Percentiles rank a stretch among this genome's conserved stretches.
phyloP scores from a whole-genome alignment of 2,113 vertebrate species.

The Caretta caretta region DNA sequence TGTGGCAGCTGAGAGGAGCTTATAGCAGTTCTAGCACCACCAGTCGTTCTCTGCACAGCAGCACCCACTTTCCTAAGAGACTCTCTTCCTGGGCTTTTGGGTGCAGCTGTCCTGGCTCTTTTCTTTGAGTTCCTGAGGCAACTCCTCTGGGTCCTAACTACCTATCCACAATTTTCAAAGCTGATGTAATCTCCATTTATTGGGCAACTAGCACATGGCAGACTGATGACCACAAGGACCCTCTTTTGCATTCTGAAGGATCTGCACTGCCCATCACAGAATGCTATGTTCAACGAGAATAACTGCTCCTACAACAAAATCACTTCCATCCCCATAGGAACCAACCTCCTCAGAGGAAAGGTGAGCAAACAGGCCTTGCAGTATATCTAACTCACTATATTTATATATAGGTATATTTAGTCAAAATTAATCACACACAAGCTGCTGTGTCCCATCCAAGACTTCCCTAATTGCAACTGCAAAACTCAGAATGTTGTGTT shows the following conservation, averaged over 20 bases:
- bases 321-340: background rate
- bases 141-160: background rate
- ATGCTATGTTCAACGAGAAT: background rate
- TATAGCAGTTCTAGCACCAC: background rate
- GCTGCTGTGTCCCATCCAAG: conserved; percentile 41
- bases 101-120: background rate
- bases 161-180: background rate
- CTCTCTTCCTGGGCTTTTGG: no score
- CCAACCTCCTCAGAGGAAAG: background rate
- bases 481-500: conserved; percentile 48
- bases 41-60: background rate
- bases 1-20: background rate
- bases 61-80: background rate
- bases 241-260: background rate
- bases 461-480: conserved; percentile 58
- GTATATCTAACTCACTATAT: background rate
- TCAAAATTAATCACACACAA: conserved; percentile 64
- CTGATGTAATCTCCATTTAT: background rate
- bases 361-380: conserved; percentile 7
- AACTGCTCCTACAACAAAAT: conserved; percentile 16
- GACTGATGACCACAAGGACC: background rate
- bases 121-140: background rate
- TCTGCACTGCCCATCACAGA: background rate
- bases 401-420: background rate
- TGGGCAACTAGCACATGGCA: background rate